Conservation (phyloP, 2,113 vertebrate species). For the Choloepus hoffmanni region DNA sequence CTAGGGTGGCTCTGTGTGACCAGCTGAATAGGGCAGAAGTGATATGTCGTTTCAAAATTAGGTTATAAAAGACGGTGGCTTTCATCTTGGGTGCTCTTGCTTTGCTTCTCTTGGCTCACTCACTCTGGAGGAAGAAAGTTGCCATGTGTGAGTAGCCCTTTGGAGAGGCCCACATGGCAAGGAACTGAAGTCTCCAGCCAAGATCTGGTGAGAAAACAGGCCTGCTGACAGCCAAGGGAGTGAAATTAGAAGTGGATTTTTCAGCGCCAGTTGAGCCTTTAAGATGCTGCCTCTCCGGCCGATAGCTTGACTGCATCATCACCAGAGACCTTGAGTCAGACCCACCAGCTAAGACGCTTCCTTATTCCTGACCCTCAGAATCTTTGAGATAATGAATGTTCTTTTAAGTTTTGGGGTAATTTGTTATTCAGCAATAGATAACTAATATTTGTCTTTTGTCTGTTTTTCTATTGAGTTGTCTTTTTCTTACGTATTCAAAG, state of each 20-base stretch:
- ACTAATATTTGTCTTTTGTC: not conserved
- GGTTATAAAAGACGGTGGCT: too few species aligned
- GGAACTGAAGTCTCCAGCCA: too few species aligned
- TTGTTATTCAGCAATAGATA: not conserved
- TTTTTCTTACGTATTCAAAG: not conserved
- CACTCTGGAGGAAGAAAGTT: not conserved
- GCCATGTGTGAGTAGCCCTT: not conserved
- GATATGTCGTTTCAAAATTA: too few species aligned
- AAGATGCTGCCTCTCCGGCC: not conserved
- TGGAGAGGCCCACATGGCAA: too few species aligned
- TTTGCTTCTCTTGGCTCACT: not conserved
- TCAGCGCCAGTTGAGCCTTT: not conserved
- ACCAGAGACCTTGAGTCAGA: not conserved
- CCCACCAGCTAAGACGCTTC: not conserved
- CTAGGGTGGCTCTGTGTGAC: too few species aligned
- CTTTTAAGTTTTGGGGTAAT: not conserved
- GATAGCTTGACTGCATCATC: not conserved
- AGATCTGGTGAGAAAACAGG: not conserved
- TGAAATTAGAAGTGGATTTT: not conserved
- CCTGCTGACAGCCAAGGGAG: too few species aligned
- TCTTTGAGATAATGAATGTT: not conserved
- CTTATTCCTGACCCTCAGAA: not conserved
- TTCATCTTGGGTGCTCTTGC: not conserved
- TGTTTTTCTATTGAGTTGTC: not conserved
- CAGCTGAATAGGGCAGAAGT: too few species aligned